Percentiles rank a stretch among this genome's conserved stretches.
Conservation (phyloP, 2,797 vertebrate species). For the Pangasius mekongensis region DNA sequence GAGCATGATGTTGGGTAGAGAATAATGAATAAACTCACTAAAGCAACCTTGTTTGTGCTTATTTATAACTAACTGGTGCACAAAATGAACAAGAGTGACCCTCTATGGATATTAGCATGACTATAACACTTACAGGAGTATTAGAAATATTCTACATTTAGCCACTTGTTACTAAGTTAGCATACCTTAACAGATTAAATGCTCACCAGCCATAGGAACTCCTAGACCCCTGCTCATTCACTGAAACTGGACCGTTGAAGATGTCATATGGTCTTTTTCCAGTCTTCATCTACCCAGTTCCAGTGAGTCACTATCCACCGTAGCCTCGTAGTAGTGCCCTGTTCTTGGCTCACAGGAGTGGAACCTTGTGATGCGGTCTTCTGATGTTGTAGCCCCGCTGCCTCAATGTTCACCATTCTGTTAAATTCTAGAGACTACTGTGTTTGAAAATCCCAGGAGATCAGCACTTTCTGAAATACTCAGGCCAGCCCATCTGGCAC, state of each 20-base stretch:
- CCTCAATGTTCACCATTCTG: not conserved
- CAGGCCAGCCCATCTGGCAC: not conserved
- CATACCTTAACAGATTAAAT: not conserved
- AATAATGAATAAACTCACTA: not conserved
- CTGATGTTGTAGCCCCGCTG: not conserved
- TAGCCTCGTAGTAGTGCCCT: not conserved
- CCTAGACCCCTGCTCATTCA: not conserved
- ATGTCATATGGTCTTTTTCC: not conserved
- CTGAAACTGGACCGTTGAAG: not conserved
- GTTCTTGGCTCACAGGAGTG: not conserved
- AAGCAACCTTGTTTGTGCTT: not conserved
- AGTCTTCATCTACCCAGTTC: not conserved
- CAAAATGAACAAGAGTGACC: not conserved
- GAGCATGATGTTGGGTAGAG: not conserved
- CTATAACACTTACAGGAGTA: not conserved
- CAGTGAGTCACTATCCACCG: not conserved
- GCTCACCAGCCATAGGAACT: not conserved
- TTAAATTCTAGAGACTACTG: not conserved
- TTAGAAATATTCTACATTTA: not conserved
- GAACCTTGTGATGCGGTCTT: not conserved
- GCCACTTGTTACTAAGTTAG: not conserved
- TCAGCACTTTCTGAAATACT: not conserved
- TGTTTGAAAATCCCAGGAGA: not conserved
- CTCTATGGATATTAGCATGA: not conserved
- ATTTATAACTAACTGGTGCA: not conserved